Base-by-base conservation (phyloP, 1,140 invertebrate species). In the Hyles vespertilio region DNA sequence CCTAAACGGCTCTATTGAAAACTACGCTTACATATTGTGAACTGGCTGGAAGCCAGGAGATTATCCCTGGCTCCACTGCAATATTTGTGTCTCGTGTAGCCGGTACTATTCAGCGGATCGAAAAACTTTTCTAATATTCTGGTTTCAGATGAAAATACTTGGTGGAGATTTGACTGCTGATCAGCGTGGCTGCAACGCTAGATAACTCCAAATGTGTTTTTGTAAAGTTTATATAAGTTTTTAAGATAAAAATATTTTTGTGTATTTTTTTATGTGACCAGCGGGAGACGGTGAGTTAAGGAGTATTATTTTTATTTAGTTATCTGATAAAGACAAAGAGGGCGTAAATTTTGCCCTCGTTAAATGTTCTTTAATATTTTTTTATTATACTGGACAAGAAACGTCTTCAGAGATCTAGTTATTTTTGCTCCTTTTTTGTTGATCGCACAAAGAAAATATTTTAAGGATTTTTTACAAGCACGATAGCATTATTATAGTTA, bases 121-220 rank as follows among this genome's bases (percentile, higher is more conserved):
- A 85, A 81, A 84, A 84, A 85, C 81, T 85, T 85, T 84, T 84
- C 78, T 84, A 81, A 85, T 82, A 84, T 79, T 77, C 69, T 70
- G 68, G 69, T 69, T 55, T 69, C 66, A 65, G 68, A 70, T 61
- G 66, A 70, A 72, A 70, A 78, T 69, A 71, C 67, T 66, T 69
- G 58, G 53, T 49, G 54, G 61, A 61, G 68, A 69, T 68, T 70
- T 71, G 65, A 64, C 63, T 69, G 66, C 64, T 71, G 67, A 74
- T 71, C 67, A 69, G 66, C 56, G 62, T 59, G 52, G 45, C 45
- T 48, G 33, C 45, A 12, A 11, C 11, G 10, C 3, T 43, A 45
- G 36, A 54, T 43, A 44, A 54, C 52, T 36, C 7, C 12, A 51
- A 51, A 51, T 34, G 8, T 51, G 32, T 51, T 11, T 50, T 34